phyloP scores from a whole-genome alignment of 2,113 vertebrate species.

The Urocolius indicus region DNA sequence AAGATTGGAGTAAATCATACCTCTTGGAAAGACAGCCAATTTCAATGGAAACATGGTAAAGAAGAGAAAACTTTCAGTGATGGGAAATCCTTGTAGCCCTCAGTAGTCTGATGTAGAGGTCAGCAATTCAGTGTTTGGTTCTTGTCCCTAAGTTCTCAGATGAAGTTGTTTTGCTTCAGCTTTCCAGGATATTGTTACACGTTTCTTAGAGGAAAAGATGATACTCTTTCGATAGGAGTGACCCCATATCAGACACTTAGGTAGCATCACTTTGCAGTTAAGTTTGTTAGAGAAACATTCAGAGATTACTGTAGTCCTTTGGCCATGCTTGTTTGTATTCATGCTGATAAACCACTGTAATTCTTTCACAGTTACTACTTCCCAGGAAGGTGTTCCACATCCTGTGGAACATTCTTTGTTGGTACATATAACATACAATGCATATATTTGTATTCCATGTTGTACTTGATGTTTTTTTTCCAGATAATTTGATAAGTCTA shows the following conservation, averaged over 20 bases:
- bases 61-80: not conserved
- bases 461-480: not conserved
- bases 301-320: not conserved
- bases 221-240: not conserved
- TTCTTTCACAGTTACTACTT: not conserved
- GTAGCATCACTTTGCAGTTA: not conserved
- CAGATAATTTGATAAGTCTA: not conserved
- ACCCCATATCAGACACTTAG: not conserved
- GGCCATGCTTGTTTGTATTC: not conserved
- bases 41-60: not conserved
- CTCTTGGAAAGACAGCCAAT: not conserved
- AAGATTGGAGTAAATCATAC: constrained; percentile 19
- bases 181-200: not conserved
- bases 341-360: not conserved
- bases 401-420: not conserved
- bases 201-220: not conserved
- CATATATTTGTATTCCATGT: not conserved
- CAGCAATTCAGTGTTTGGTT: not conserved
- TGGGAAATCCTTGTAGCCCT: not conserved
- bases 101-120: not conserved
- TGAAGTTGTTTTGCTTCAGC: not conserved
- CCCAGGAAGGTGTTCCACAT: not conserved
- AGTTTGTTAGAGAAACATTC: not conserved
- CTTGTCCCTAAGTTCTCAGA: not conserved
- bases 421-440: not conserved